Evolutionary conservation across 1,140 invertebrate species (phyloP).

Genomic region (Sweltsa coloradensis): DNA sequence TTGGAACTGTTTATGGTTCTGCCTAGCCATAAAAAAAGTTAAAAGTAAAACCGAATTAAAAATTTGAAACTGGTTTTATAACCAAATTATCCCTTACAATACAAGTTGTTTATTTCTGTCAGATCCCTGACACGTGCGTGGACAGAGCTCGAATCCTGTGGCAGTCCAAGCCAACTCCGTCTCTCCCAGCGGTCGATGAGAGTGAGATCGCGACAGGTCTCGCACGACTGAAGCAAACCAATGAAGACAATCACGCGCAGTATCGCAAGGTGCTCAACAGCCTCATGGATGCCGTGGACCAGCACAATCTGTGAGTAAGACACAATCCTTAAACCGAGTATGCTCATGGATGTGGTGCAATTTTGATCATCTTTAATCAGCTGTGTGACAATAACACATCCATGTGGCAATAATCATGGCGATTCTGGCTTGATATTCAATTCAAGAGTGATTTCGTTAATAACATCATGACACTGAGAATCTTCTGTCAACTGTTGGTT

Average conservation of each 20-base stretch:
- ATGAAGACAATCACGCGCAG: conserved; percentile 33
- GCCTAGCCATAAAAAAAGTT: too few species aligned
- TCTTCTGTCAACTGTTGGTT: too few species aligned
- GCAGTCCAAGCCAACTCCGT: conserved; percentile 22
- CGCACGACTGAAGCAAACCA: conserved; percentile 28
- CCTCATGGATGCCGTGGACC: conserved; percentile 46
- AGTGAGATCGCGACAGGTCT: conserved; percentile 31
- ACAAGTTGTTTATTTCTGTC: too few species aligned
- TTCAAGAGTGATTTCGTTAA: too few species aligned
- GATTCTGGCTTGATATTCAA: too few species aligned
- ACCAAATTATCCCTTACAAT: too few species aligned
- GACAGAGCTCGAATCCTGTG: conserved; percentile 36
- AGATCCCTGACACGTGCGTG: conserved; percentile 39
- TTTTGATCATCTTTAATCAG: not conserved
- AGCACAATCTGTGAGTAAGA: conserved; percentile 53
- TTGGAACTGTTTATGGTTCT: too few species aligned
- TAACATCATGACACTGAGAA: too few species aligned
- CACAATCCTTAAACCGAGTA: not conserved
- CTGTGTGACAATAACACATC: not conserved
- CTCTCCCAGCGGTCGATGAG: conserved; percentile 20
- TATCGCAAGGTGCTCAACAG: conserved; percentile 50
- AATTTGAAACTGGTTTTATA: too few species aligned
- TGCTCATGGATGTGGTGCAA: not conserved
- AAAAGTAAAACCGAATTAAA: too few species aligned
- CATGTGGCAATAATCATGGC: not conserved